phyloP scores from a whole-genome alignment of 2,113 vertebrate genomes.

The Trinectes maculatus region DNA sequence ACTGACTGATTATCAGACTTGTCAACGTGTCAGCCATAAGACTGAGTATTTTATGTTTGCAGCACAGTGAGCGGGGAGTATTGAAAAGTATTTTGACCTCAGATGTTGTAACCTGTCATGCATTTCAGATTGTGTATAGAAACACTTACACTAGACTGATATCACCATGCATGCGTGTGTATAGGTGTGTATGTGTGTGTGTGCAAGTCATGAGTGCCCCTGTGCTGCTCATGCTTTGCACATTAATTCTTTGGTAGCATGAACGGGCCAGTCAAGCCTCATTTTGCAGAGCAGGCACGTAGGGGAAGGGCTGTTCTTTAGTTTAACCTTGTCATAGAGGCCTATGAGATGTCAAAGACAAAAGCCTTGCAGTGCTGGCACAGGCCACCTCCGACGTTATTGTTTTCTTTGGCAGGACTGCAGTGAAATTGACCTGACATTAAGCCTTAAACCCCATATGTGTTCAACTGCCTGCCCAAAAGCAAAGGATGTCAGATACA shows the following conservation, averaged over 20 bases:
- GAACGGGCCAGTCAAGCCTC: constrained; percentile 56
- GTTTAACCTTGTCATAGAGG: constrained; percentile 78
- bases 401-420: constrained; percentile 60
- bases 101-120: background rate
- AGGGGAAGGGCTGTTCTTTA: constrained; percentile 62
- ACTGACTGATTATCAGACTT: no score
- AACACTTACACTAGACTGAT: background rate
- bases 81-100: background rate
- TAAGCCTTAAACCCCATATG: constrained; percentile 31
- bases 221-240: constrained; percentile 54
- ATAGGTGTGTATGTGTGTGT: constrained; percentile 4
- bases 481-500: constrained; percentile 46
- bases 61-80: no score
- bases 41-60: no score
- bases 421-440: constrained; percentile 50
- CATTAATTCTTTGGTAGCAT: constrained; percentile 61
- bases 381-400: constrained; percentile 48
- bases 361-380: constrained; percentile 63
- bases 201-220: constrained; percentile 31
- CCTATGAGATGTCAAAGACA: constrained; percentile 60
- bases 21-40: no score
- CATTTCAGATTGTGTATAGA: constrained; percentile 3
- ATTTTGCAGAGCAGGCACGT: constrained; percentile 67
- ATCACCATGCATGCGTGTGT: constrained; percentile 1
- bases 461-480: constrained; percentile 48